These are phyloP conservation scores for Polylopha cassiicola DNA, from an alignment of 2,888 invertebrate genomes.

Conservation along the genomic window DNA sequence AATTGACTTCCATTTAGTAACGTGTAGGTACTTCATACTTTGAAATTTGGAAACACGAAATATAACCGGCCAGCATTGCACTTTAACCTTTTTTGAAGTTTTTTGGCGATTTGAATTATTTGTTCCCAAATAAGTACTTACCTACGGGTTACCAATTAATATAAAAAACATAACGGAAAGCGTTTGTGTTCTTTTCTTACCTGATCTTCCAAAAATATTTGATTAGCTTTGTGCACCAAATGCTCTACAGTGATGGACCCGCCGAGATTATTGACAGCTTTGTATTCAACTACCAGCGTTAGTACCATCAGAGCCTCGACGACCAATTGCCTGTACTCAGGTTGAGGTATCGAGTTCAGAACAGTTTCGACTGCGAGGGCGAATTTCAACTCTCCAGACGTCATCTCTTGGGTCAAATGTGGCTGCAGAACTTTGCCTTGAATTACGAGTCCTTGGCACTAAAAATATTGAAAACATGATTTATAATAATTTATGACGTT, in stretches of 20 bases:
- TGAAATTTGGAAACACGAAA: too few relatives aligned
- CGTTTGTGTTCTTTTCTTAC: constrained; percentile 61
- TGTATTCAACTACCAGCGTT: constrained; percentile 92
- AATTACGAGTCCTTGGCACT: constrained; percentile 95
- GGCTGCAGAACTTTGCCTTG: constrained; percentile 94
- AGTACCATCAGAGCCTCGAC: constrained; percentile 98
- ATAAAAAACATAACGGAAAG: too few relatives aligned
- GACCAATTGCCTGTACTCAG: constrained; percentile 97
- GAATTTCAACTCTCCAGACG: constrained; percentile 98
- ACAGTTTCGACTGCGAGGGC: constrained; percentile 98
- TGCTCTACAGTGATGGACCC: constrained; percentile 92
- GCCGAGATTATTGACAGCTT: constrained; percentile 85
- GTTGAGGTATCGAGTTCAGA: constrained; percentile 97
- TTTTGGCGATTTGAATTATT: too few relatives aligned
- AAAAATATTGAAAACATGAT: constrained; percentile 25
- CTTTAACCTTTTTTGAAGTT: too few relatives aligned
- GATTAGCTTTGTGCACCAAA: constrained; percentile 95
- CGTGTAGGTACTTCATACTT: too few relatives aligned
- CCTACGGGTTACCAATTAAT: too few relatives aligned
- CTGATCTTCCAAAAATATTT: constrained; percentile 97
- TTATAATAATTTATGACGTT: constrained; percentile 5
- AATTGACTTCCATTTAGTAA: too few relatives aligned
- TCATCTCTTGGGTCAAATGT: constrained; percentile 98
- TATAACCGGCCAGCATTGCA: too few relatives aligned
- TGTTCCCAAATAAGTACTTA: too few relatives aligned